Percentiles rank a stretch among this genome's conserved stretches.
phyloP scores from a whole-genome alignment of 2,888 invertebrate genomes.

The Harpalus rufipes region DNA sequence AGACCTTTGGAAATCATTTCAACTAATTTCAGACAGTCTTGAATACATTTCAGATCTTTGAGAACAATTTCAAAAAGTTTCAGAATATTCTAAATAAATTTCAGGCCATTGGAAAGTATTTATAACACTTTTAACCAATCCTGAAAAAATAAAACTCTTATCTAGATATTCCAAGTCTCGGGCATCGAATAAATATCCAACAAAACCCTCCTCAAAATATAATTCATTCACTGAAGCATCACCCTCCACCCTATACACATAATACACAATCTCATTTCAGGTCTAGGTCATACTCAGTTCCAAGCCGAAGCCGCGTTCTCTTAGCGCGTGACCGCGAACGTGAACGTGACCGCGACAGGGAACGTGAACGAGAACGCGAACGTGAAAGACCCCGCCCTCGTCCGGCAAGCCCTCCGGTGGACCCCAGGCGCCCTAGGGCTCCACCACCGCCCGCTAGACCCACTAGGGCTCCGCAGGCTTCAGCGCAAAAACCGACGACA shows the following conservation, averaged over 20 bases:
- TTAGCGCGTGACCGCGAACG: conserved; percentile 68
- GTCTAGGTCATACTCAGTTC: conserved; percentile 71
- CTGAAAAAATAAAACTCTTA: too few relatives aligned
- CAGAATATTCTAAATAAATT: background rate
- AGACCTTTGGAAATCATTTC: too few relatives aligned
- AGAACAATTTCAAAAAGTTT: background rate
- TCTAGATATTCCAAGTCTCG: too few relatives aligned
- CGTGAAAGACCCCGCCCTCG: background rate
- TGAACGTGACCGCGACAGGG: conserved; percentile 59
- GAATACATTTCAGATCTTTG: too few relatives aligned
- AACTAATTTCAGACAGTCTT: too few relatives aligned
- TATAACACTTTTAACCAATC: too few relatives aligned
- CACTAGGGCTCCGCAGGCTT: background rate
- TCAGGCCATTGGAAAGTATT: too few relatives aligned
- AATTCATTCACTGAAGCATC: conserved; percentile 57
- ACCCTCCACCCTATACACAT: too few relatives aligned
- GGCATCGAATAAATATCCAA: too few relatives aligned
- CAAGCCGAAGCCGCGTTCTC: conserved; percentile 70
- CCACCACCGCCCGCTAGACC: background rate
- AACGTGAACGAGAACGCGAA: conserved; percentile 28
- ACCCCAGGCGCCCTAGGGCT: conserved; percentile 2
- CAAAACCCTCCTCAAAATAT: background rate
- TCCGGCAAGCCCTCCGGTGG: background rate
- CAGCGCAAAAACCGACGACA: background rate
- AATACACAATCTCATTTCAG: conserved; percentile 68